phyloP scores from a whole-genome alignment of 1,140 invertebrate species.

The Papilio aristodemus region DNA sequence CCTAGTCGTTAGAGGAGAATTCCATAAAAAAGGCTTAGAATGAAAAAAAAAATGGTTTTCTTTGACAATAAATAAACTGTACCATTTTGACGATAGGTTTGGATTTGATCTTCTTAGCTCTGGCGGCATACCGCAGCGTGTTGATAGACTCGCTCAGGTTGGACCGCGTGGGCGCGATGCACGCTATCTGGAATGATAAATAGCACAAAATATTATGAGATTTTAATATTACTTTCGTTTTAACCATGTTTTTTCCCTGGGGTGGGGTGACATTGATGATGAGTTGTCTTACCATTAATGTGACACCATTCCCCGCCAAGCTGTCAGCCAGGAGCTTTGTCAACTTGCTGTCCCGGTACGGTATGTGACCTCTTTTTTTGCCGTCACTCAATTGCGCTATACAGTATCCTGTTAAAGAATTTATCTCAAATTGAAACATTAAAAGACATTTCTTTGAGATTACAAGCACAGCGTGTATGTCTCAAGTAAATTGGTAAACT shows the following conservation, averaged over 20 bases:
- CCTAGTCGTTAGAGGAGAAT: too few species aligned
- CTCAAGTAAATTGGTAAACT: too few species aligned
- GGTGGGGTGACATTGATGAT: too few species aligned
- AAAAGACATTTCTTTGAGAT: too few species aligned
- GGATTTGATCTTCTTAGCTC: constrained; percentile 93
- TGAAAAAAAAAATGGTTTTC: too few species aligned
- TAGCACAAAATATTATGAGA: too few species aligned
- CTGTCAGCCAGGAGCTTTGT: constrained; percentile 96
- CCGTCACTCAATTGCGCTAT: constrained; percentile 94
- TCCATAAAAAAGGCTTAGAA: too few species aligned
- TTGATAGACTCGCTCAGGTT: constrained; percentile 95
- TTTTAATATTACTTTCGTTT: background rate
- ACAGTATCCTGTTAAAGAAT: constrained; percentile 89
- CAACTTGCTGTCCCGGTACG: constrained; percentile 95
- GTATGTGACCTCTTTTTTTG: constrained; percentile 93
- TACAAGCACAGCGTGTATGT: too few species aligned
- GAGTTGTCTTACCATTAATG: constrained; percentile 88
- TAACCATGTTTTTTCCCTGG: too few species aligned
- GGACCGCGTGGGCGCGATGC: constrained; percentile 91
- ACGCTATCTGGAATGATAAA: constrained; percentile 88
- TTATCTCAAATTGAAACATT: too few species aligned
- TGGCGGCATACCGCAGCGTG: constrained; percentile 92
- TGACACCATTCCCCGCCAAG: constrained; percentile 96
- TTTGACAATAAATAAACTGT: constrained; percentile 33
- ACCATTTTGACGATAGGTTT: constrained; percentile 97